These are phyloP conservation scores for Polietes domitor DNA, from an alignment of 2,888 invertebrate species.

Conservation along the genomic window DNA sequence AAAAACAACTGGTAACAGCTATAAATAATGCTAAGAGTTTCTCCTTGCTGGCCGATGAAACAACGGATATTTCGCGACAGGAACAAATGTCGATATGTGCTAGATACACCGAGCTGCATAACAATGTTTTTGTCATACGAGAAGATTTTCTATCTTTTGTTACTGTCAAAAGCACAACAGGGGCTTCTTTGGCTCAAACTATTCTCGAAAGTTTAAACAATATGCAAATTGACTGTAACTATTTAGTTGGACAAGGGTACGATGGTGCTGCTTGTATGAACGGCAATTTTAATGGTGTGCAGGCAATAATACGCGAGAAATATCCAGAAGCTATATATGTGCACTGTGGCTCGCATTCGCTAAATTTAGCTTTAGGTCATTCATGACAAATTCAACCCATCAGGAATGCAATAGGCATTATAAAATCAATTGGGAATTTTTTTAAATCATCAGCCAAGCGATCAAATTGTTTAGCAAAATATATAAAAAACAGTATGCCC, in stretches of 20 bases:
- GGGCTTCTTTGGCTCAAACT: not conserved
- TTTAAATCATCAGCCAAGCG: not conserved
- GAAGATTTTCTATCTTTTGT: too few species aligned
- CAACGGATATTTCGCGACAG: conserved; percentile 50
- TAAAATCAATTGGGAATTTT: conserved; percentile 14
- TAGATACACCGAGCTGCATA: not conserved
- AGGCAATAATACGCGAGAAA: not conserved
- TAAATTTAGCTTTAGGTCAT: not conserved
- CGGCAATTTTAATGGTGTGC: conserved; percentile 6
- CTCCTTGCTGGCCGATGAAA: conserved; percentile 37
- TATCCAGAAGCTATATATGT: not conserved
- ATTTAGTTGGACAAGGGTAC: not conserved
- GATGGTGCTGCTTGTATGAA: conserved; percentile 5
- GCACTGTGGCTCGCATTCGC: not conserved
- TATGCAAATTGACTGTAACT: not conserved
- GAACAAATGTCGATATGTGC: conserved; percentile 47
- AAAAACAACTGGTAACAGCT: conserved; percentile 1
- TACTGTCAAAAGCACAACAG: not conserved
- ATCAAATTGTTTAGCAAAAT: not conserved
- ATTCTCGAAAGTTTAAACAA: too few species aligned
- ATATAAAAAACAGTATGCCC: too few species aligned
- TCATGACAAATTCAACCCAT: not conserved
- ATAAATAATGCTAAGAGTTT: not conserved
- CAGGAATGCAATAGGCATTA: conserved; percentile 18
- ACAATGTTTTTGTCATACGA: not conserved